These are phyloP conservation scores for Aphodius sticticus DNA, from an alignment of 2,888 invertebrate genomes.

Conservation along the genomic window DNA sequence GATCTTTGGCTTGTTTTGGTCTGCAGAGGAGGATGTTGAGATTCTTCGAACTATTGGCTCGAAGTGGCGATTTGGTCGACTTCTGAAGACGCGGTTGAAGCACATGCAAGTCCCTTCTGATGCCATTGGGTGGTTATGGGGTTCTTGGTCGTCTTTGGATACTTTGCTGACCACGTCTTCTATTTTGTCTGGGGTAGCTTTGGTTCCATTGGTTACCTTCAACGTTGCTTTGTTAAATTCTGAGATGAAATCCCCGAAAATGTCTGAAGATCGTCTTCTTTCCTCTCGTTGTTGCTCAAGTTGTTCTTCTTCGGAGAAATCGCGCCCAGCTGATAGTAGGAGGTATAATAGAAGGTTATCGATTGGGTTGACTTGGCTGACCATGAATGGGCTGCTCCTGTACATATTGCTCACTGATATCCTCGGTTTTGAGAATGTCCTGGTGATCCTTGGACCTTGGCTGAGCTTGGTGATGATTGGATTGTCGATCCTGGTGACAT, in stretches of 20 bases:
- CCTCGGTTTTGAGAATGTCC: conserved; percentile 28
- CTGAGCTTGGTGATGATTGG: neutral
- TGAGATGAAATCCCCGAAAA: conserved; percentile 23
- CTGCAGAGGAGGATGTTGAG: neutral
- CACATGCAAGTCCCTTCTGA: conserved; percentile 36
- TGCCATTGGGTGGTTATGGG: conserved; percentile 27
- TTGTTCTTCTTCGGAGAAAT: conserved; percentile 30
- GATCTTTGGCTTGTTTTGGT: neutral
- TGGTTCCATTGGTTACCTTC: conserved; percentile 28
- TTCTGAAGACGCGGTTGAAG: conserved; percentile 30
- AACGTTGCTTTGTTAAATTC: conserved; percentile 13
- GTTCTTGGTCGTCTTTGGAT: conserved; percentile 18
- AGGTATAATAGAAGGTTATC: conserved; percentile 34
- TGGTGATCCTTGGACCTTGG: neutral
- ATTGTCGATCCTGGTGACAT: neutral
- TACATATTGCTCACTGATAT: conserved; percentile 34
- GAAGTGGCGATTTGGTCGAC: conserved; percentile 16
- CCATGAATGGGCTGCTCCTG: conserved; percentile 24
- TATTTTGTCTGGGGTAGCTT: conserved; percentile 16
- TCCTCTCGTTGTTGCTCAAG: conserved; percentile 28
- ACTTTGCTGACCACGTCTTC: conserved; percentile 20
- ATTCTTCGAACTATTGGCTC: neutral
- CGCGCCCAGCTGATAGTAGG: conserved; percentile 34
- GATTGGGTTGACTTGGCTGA: conserved; percentile 26
- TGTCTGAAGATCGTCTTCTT: conserved; percentile 29